phyloP scores from a whole-genome alignment of 1,140 invertebrate genomes.

The Diploscapter pachys region DNA sequence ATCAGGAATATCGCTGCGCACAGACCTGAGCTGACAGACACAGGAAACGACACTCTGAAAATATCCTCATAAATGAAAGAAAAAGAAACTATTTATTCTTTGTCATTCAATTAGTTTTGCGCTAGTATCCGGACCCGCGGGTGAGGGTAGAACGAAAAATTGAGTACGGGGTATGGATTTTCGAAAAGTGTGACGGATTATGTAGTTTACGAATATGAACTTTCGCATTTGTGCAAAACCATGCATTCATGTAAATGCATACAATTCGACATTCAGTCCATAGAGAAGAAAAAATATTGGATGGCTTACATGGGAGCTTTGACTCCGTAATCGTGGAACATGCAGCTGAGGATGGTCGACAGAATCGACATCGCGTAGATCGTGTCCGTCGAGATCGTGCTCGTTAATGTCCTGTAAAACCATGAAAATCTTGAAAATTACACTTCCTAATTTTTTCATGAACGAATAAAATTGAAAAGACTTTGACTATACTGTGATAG shows the following conservation, averaged over 20 bases:
- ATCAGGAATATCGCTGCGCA: constrained; percentile 77
- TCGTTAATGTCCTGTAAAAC: constrained; percentile 77
- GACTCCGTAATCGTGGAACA: constrained; percentile 86
- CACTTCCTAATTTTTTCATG: too few relatives aligned
- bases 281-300: constrained; percentile 2
- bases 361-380: constrained; percentile 85
- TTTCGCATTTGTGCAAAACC: neutral
- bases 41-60: constrained; percentile 47
- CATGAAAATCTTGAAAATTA: neutral
- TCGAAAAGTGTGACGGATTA: neutral
- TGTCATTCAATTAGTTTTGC: neutral
- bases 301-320: constrained; percentile 68
- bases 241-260: neutral
- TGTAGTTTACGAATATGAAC: constrained; percentile 2
- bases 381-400: constrained; percentile 91
- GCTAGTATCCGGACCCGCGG: neutral
- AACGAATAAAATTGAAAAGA: too few relatives aligned
- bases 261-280: constrained; percentile 8
- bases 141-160: neutral
- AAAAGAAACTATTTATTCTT: neutral
- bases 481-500: too few relatives aligned
- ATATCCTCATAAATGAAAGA: too few relatives aligned
- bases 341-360: constrained; percentile 80
- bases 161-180: neutral
- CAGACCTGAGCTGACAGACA: constrained; percentile 48